Base-by-base conservation (phyloP, 2,113 vertebrate species). In the Syngnathoides biaculeatus region DNA sequence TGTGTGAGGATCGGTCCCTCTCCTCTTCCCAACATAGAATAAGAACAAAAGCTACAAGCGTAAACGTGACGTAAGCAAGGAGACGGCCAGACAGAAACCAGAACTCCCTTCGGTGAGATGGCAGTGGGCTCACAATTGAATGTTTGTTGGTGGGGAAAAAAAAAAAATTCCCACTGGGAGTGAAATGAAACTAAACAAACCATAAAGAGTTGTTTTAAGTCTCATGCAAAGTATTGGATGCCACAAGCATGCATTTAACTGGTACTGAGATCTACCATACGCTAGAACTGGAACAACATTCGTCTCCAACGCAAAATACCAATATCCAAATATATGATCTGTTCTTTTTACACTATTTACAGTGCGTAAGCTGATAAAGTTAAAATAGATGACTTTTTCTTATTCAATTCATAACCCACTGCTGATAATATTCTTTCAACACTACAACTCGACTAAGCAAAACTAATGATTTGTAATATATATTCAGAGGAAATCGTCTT, bases 301-400 rank as follows among this genome's bases (percentile, higher is more conserved):
- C 79, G 87, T 87, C 82, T 90, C 87, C 89, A 89, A 91, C 86
- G 81, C 84, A 90, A 87, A 91, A 89, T 90, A 89, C 83, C 84
- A 84, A 90, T 89, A 88, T 91, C 89, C 88, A 89, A 91, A 92
- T 90, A 91, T 92, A 90, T 89, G 89, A 91, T 90, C 89, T 91
- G 87, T 91, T 74, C 83, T 89, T 90, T 91, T 75, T 91, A 92
- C 90, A 92, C 27, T 91, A 91, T 92, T 81, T 90, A 90, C 90
- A 92, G 83, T 86, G 82, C 87, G 82, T 89, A 85, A 85, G 83
- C 85, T 86, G 87, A 89, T 84, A 86, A 84, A 84, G 85, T 78
- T 90, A 90, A 87, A 90, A 82, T 89, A 89, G 83, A 88, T 82
- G 74, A 86, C 78, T 85, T 84, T 75, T 83, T 84, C 75, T 86